Evolutionary conservation across 1,140 invertebrate genomes (phyloP).

Genomic region (Oncopeltus fasciatus): DNA sequence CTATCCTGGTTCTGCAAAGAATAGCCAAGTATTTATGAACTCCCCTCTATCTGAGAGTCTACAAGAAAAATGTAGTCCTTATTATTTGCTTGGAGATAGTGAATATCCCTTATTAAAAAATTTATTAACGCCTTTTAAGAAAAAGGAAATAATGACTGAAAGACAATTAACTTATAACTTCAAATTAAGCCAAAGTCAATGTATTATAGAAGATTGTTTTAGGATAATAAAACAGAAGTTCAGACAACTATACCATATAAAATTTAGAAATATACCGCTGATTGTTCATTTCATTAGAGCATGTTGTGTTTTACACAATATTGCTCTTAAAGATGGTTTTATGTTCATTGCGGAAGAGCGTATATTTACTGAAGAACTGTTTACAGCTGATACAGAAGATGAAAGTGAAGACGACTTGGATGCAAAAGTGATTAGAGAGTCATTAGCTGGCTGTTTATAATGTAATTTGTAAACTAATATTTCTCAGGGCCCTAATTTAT

Average conservation of each 20-base stretch:
- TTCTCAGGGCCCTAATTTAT: too few species aligned
- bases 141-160: neutral
- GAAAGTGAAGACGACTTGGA: neutral
- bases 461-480: too few species aligned
- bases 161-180: conserved; percentile 14
- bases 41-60: conserved; percentile 1
- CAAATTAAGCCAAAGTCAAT: conserved; percentile 9
- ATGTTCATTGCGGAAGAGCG: neutral
- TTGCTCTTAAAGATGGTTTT: conserved; percentile 19
- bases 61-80: conserved; percentile 14
- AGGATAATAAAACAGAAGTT: conserved; percentile 21
- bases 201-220: conserved; percentile 16
- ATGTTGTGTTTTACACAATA: conserved; percentile 25
- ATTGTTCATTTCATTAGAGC: conserved; percentile 22
- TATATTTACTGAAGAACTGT: neutral
- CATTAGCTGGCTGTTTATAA: too few species aligned
- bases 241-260: conserved; percentile 21
- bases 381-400: neutral
- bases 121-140: conserved; percentile 17
- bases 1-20: conserved; percentile 22
- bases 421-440: neutral
- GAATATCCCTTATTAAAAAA: conserved; percentile 17
- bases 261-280: conserved; percentile 14
- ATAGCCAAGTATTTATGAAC: conserved; percentile 17
- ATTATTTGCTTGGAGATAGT: neutral